Base-by-base conservation (phyloP, 30 jellyfish, hydroid and myxozoan genomes). In the Hydractinia echinata region DNA sequence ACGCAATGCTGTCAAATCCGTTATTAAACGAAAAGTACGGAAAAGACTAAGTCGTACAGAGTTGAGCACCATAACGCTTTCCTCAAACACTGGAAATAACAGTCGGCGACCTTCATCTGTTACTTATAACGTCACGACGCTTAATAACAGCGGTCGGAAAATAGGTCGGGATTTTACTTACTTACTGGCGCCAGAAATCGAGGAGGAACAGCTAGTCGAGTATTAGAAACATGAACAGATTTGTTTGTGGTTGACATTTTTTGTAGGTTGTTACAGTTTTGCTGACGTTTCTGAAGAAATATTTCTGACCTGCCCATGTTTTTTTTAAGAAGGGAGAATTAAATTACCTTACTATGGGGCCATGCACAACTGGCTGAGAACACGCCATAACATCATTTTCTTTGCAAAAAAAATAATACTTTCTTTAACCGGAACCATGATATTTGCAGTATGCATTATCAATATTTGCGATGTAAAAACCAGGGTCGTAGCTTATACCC, bases 1-100 rank as follows among this genome's bases (percentile, higher is more conserved):
- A 3, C 66, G 87, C 49, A 80, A 80, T 51, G 74, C 76, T 30
- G 39, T 66, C 6, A 61, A 55, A 30, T 54, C 85, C 18, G 18
- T 77, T 51, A 54, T 77, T 5, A 77, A 77, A 61, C 44, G 74
- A n/a, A 52, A 77, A 7, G 74, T 51, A 64, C 9, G 74, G 39
- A 30, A 30, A 2, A 64, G 74, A 51, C 39, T 64, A 1, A 64
- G 74, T 64, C 74, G 74, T 64, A 64, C 74, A 13, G 74, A 64
- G 74, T 64, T 64, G 16, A 64, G 74, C 39, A 64, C 74, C 6
- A 64, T 51, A 64, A 64, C 74, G 39, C 74, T 64, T 44, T n/a
- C 19, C 39, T 64, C 74, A 6, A 30, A 30, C 44, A 30, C 44
- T 30, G 44, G 44, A 30, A 30, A 30, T 30, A 64, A 64, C 18